These are phyloP conservation scores for Psittacula cyanocephala DNA, from an alignment of 2,113 vertebrate genomes.

Conservation along the genomic window DNA sequence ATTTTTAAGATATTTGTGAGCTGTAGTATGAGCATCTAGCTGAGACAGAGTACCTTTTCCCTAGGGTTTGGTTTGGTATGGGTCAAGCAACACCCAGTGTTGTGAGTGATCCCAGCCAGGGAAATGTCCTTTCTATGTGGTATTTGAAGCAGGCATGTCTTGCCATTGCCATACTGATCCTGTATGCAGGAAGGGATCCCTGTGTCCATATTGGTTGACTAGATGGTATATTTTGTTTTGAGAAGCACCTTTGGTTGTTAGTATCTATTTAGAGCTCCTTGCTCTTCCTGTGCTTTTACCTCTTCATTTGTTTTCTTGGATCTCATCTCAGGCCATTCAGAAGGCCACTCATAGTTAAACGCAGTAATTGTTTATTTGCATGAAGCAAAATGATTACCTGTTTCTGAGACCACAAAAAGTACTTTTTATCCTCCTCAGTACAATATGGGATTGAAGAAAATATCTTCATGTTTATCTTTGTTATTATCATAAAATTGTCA, in stretches of 20 bases:
- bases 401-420: neutral
- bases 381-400: neutral
- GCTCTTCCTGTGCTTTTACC: neutral
- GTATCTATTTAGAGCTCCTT: neutral
- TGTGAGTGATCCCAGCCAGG: neutral
- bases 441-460: neutral
- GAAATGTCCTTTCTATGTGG: neutral
- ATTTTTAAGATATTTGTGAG: neutral
- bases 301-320: neutral
- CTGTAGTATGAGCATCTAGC: neutral
- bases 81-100: neutral
- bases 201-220: neutral
- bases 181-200: neutral
- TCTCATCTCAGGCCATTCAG: neutral
- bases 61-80: neutral
- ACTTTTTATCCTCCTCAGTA: neutral
- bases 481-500: neutral
- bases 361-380: neutral
- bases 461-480: neutral
- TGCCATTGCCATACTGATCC: neutral
- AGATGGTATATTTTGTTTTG: neutral
- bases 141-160: fast-evolving
- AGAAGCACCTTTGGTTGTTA: neutral
- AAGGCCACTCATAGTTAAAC: neutral
- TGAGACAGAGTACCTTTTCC: neutral